Evolutionary conservation across 2,797 vertebrate genomes (phyloP).

Genomic region (Schizopygopsis pylzovi): DNA sequence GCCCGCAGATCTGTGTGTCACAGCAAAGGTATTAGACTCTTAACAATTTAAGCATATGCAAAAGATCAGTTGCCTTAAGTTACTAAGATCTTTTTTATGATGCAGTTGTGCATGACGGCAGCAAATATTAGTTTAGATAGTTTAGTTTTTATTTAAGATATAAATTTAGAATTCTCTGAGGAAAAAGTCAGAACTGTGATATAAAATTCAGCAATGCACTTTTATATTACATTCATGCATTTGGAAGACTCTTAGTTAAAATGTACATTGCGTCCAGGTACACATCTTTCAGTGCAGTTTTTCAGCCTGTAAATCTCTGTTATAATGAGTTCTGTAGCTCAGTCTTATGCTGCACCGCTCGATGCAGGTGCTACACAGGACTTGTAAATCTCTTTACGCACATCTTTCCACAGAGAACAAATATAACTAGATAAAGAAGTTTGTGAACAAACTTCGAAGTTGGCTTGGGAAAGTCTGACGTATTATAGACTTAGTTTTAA

Average conservation of each 20-base stretch:
- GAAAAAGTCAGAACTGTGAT: not conserved
- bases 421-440: too few species aligned
- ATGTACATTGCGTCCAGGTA: not conserved
- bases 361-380: not conserved
- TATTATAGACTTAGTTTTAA: too few species aligned
- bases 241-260: not conserved
- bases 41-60: not conserved
- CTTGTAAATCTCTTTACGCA: not conserved
- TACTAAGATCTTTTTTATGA: not conserved
- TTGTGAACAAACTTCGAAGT: too few species aligned
- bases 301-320: not conserved
- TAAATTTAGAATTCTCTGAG: too few species aligned
- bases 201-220: not conserved
- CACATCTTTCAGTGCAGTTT: not conserved
- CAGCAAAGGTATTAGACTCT: not conserved
- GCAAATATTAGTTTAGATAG: not conserved
- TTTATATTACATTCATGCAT: not conserved
- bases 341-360: not conserved
- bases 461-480: too few species aligned
- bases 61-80: slow-evolving; percentile 1
- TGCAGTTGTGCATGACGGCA: not conserved
- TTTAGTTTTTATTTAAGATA: not conserved
- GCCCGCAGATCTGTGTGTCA: not conserved
- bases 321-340: not conserved
- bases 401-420: slow-evolving; percentile 23